Conservation (phyloP, 2,888 invertebrate species). For the Perizoma flavofasciatum region DNA sequence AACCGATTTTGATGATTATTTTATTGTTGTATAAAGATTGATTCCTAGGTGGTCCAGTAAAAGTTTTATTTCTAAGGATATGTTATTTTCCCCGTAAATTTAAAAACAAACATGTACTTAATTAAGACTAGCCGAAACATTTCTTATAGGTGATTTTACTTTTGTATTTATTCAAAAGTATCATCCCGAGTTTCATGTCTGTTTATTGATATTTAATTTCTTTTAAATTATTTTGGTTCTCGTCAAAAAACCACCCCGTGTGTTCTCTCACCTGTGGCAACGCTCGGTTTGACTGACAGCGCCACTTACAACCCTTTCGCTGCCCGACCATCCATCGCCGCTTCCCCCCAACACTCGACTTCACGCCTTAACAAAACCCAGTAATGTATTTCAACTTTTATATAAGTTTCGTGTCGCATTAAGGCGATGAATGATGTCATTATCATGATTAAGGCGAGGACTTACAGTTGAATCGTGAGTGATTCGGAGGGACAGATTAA, state of each 20-base stretch:
- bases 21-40: too few relatives aligned
- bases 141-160: too few relatives aligned
- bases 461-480: conserved; percentile 74
- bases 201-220: too few relatives aligned
- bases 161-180: too few relatives aligned
- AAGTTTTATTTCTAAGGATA: too few relatives aligned
- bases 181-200: too few relatives aligned
- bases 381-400: conserved; percentile 43
- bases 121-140: too few relatives aligned
- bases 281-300: conserved; percentile 68
- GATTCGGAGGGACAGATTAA: conserved; percentile 64
- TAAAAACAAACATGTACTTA: too few relatives aligned
- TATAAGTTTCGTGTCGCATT: conserved; percentile 43
- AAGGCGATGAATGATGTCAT: conserved; percentile 77
- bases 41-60: too few relatives aligned
- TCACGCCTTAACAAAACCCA: conserved; percentile 10
- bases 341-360: conserved; percentile 17
- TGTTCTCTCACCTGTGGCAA: conserved; percentile 61
- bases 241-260: conserved; percentile 43
- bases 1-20: too few relatives aligned
- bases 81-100: too few relatives aligned
- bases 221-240: too few relatives aligned
- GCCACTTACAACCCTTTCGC: conserved; percentile 39
- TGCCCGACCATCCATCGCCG: conserved; percentile 45
- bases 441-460: conserved; percentile 75